These are phyloP conservation scores for Eubasilissa splendida DNA, from an alignment of 2,888 invertebrate species.

Conservation along the genomic window DNA sequence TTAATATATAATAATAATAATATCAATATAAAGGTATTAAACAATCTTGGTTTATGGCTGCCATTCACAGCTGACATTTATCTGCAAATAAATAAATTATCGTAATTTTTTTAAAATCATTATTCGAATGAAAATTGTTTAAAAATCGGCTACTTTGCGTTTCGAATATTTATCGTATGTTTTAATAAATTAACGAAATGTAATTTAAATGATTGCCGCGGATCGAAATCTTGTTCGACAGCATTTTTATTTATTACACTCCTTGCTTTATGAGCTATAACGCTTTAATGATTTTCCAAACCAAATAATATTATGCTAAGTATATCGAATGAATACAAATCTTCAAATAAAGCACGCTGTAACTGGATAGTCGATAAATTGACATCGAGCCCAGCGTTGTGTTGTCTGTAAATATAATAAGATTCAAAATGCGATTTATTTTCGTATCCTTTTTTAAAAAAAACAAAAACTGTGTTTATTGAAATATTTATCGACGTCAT, in stretches of 20 bases:
- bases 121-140: no score
- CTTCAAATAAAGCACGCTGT: background rate
- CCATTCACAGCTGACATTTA: background rate
- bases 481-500: constrained; percentile 5
- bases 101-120: no score
- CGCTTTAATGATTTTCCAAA: constrained; percentile 14
- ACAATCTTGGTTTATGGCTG: background rate
- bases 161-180: background rate
- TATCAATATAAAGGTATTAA: background rate
- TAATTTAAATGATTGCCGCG: background rate
- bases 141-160: background rate
- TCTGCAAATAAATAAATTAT: no score
- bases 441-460: no score
- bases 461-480: background rate
- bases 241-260: constrained; percentile 5
- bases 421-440: no score
- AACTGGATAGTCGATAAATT: constrained; percentile 24
- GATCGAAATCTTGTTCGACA: background rate
- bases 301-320: constrained; percentile 3
- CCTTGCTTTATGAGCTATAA: constrained; percentile 14
- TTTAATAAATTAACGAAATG: background rate
- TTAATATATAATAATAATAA: background rate
- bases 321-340: constrained; percentile 20
- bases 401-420: background rate
- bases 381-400: background rate